These are phyloP conservation scores for Bombus haemorrhoidalis DNA, from an alignment of 1,140 invertebrate species.

Conservation along the genomic window DNA sequence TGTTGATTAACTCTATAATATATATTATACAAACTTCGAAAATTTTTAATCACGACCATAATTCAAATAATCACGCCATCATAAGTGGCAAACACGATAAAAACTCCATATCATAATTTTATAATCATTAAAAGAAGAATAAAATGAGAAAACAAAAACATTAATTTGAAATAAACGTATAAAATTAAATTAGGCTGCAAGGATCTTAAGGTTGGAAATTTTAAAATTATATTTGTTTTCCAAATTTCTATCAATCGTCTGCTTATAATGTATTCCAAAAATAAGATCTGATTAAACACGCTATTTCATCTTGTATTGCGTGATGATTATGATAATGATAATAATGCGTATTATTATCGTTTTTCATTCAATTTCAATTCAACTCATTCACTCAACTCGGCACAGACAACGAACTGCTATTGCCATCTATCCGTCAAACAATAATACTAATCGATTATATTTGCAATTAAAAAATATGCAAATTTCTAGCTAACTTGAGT, in stretches of 20 bases:
- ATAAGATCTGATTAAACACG: background rate
- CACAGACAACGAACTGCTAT: background rate
- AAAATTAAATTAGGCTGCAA: background rate
- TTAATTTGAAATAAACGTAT: background rate
- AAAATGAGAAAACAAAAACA: background rate
- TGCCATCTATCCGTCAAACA: background rate
- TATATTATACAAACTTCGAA: background rate
- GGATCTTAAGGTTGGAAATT: background rate
- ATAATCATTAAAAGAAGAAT: background rate
- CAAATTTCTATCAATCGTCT: background rate
- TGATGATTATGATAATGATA: no score
- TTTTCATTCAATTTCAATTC: no score
- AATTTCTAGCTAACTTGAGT: background rate
- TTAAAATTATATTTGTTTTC: no score
- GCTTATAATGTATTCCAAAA: background rate
- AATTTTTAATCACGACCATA: no score
- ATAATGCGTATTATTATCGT: no score
- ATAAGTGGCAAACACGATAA: background rate
- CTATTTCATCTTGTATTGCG: background rate
- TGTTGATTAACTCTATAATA: conserved; percentile 47
- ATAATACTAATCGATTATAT: background rate
- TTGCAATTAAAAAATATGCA: background rate
- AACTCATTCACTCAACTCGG: no score
- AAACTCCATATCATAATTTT: background rate
- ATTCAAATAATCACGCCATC: background rate